These are phyloP conservation scores for Haplotaxodon microlepis DNA, from an alignment of 2,113 vertebrate genomes.

Conservation along the genomic window DNA sequence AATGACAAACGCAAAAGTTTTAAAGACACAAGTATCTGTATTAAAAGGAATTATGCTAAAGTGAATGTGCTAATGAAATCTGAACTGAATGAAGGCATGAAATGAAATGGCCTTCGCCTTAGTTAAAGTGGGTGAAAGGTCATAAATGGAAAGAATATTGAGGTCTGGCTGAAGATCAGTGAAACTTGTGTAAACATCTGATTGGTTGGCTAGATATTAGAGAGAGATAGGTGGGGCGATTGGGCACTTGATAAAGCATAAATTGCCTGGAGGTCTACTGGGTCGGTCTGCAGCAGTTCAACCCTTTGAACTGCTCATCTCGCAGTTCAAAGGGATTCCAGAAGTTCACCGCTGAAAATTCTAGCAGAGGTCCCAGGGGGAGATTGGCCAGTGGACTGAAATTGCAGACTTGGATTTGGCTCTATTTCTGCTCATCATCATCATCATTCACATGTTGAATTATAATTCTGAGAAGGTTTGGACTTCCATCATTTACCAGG, in stretches of 20 bases:
- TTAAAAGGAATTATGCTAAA: not conserved
- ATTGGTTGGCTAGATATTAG: not conserved
- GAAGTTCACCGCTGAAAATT: not conserved
- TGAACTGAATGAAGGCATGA: accelerated
- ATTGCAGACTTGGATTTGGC: not conserved
- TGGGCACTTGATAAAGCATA: not conserved
- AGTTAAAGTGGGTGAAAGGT: not conserved
- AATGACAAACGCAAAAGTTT: not conserved
- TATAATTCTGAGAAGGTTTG: not conserved
- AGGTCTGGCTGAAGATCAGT: not conserved
- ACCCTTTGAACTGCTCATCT: not conserved
- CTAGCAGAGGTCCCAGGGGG: accelerated
- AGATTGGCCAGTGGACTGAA: not conserved
- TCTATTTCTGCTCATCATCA: not conserved
- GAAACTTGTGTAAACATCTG: not conserved
- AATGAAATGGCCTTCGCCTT: accelerated
- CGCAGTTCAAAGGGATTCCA: not conserved
- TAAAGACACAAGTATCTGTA: not conserved
- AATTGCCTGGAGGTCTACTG: not conserved
- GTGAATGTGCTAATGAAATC: not conserved
- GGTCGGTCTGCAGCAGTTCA: not conserved
- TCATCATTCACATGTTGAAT: not conserved
- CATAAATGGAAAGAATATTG: not conserved
- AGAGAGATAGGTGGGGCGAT: not conserved
- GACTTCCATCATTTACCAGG: not conserved